A percentile compares a stretch with the other conserved stretches of the same genome.
Evolutionary conservation across 2,113 vertebrate species (phyloP).

Genomic region (Chitala chitala): DNA sequence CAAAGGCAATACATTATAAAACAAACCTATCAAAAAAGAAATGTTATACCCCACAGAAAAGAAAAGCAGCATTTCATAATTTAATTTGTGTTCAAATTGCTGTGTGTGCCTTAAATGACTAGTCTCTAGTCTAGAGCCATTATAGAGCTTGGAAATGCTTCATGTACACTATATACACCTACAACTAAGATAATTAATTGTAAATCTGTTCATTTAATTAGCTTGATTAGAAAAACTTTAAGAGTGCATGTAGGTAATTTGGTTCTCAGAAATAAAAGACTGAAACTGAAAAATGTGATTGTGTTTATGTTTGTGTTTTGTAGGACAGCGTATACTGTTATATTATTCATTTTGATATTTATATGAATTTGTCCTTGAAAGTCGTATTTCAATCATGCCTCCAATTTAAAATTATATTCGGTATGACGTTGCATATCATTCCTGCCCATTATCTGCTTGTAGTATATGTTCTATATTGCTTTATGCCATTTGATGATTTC

Average conservation of each 20-base stretch:
- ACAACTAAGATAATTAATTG: background rate
- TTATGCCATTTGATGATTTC: no score
- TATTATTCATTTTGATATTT: no score
- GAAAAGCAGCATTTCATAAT: slow-evolving; percentile 5
- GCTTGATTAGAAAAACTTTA: background rate
- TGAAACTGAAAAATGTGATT: no score
- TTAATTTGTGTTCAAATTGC: background rate
- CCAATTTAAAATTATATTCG: no score
- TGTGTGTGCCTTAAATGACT: background rate
- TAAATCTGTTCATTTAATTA: background rate
- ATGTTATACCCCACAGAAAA: background rate
- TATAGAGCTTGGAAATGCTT: background rate
- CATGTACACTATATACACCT: background rate
- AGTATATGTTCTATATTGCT: no score
- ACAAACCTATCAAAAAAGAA: slow-evolving; percentile 47
- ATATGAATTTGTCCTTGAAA: no score
- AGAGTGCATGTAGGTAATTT: background rate
- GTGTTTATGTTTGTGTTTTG: no score
- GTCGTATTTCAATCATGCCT: no score
- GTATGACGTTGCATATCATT: no score
- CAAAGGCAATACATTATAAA: slow-evolving; percentile 52
- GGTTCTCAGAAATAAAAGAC: background rate
- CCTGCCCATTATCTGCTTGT: no score
- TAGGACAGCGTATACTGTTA: no score
- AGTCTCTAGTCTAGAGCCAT: background rate